Percentiles rank a stretch among this genome's conserved stretches.
Conservation (phyloP, 2,113 vertebrate species). For the Uria lomvia region DNA sequence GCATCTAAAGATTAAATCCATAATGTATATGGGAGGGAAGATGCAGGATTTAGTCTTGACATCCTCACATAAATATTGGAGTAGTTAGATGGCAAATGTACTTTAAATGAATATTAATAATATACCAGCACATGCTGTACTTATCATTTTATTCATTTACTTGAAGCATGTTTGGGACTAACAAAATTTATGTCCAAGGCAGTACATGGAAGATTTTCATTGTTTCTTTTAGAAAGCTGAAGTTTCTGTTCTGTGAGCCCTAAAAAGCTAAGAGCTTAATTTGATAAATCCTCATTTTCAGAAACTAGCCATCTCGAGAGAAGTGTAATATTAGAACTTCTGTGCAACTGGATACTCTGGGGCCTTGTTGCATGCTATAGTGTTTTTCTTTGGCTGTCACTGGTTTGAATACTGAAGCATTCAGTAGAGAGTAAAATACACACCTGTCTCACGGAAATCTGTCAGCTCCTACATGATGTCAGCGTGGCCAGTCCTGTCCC, state of each 20-base stretch:
- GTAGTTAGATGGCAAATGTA: neutral
- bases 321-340: neutral
- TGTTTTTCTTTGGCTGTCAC: neutral
- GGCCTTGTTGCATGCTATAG: neutral
- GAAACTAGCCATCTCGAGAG: neutral
- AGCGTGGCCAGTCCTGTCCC: neutral
- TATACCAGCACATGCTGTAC: neutral
- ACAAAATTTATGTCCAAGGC: neutral
- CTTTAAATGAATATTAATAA: neutral
- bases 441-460: neutral
- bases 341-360: neutral
- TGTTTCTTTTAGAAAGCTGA: neutral
- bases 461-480: neutral
- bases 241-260: neutral
- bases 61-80: neutral
- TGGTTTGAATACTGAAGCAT: neutral
- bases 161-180: neutral
- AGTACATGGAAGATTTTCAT: neutral
- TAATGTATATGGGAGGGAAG: neutral
- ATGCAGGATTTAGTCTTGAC: neutral
- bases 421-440: neutral
- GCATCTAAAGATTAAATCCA: neutral
- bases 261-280: neutral
- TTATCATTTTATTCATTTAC: neutral
- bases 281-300: neutral